Conservation (phyloP, 2,113 vertebrate genomes). For the Carettochelys insculpta region DNA sequence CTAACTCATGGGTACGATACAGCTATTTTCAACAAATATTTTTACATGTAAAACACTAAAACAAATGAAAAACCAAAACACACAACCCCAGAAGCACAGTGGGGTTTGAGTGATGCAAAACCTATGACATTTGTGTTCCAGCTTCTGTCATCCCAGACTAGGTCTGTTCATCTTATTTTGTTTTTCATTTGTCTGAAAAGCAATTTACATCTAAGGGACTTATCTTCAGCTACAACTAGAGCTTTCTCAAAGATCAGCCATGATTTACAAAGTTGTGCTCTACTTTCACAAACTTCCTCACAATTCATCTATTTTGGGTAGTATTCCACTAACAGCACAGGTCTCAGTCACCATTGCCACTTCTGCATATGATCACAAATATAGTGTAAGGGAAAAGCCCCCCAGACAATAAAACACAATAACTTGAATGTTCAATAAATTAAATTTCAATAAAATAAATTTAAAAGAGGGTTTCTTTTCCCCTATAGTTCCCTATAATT, state of each 20-base stretch:
- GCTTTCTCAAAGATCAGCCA: not conserved
- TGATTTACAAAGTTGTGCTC: not conserved
- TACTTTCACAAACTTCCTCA: not conserved
- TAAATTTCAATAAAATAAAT: not conserved
- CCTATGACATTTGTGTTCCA: not conserved
- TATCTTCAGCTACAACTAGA: not conserved
- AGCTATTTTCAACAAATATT: not conserved
- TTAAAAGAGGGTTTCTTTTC: not conserved
- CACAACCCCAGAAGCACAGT: not conserved
- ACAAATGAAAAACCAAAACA: not conserved
- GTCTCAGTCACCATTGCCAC: not conserved
- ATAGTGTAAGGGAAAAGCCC: not conserved
- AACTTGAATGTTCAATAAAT: not conserved
- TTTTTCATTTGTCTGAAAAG: too few relatives aligned
- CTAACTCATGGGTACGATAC: rapidly evolving
- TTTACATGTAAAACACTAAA: not conserved
- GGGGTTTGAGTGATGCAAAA: not conserved
- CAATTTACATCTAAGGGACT: not conserved
- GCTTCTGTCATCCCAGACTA: not conserved
- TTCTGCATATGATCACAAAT: not conserved
- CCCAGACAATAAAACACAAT: not conserved
- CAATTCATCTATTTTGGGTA: not conserved
- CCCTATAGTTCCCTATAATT: not conserved
- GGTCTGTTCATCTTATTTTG: not conserved
- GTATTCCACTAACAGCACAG: not conserved